A percentile compares a stretch with the other conserved stretches of the same genome.
Evolutionary conservation across 2,113 vertebrate species (phyloP).

Genomic region (Galemys pyrenaicus): DNA sequence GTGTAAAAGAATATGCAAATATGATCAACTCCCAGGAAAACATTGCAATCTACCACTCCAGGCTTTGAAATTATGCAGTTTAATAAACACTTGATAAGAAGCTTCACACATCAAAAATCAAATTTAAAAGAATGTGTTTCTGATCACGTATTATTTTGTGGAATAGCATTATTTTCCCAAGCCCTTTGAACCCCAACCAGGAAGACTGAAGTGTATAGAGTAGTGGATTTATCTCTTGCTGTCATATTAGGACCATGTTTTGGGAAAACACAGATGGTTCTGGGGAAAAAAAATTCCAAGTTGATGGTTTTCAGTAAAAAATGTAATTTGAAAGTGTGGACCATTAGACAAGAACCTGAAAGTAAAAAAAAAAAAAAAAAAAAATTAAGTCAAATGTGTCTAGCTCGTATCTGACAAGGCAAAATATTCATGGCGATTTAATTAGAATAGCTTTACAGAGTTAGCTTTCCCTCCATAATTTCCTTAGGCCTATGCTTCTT

Average conservation of each 20-base stretch:
- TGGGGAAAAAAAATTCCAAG: not conserved
- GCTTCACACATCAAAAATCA: conserved; percentile 52
- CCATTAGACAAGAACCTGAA: conserved; percentile 57
- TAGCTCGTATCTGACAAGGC: conserved; percentile 28
- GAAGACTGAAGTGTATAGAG: not conserved
- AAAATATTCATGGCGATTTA: conserved; percentile 59
- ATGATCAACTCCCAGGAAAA: conserved; percentile 81
- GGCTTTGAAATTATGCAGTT: conserved; percentile 84
- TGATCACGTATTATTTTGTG: conserved; percentile 5
- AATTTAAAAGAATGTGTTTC: conserved; percentile 70
- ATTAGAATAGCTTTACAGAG: not conserved
- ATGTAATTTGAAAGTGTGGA: conserved; percentile 52
- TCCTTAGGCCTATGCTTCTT: not conserved
- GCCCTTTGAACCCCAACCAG: conserved; percentile 2
- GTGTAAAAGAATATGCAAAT: conserved; percentile 83
- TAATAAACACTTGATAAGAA: conserved; percentile 82
- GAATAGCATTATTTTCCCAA: conserved; percentile 35
- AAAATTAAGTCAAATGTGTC: conserved; percentile 60
- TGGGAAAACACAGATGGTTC: conserved; percentile 57
- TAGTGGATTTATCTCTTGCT: not conserved
- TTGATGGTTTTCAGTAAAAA: conserved; percentile 65
- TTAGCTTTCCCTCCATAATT: not conserved
- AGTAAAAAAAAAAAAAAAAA: conserved; percentile 47
- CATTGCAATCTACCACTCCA: conserved; percentile 81
- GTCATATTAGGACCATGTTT: not conserved